phyloP scores from a whole-genome alignment of 2,113 vertebrate species.

The Eonycteris spelaea region DNA sequence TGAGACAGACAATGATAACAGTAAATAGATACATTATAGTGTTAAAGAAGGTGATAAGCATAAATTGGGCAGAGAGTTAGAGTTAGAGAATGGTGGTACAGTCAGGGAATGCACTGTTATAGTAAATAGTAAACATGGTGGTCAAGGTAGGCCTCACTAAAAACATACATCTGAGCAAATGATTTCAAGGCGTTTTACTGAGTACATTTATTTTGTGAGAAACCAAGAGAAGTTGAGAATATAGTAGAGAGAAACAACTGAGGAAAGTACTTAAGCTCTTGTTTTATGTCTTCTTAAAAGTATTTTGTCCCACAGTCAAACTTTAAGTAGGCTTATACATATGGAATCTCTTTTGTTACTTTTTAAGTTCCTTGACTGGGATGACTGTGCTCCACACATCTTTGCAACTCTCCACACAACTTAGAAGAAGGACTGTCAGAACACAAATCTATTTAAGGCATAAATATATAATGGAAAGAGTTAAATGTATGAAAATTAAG shows the following conservation, averaged over 20 bases:
- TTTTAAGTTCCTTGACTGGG: background rate
- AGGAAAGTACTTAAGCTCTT: background rate
- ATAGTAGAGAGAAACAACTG: background rate
- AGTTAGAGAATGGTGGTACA: background rate
- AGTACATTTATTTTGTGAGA: background rate
- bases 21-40: background rate
- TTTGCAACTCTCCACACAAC: background rate
- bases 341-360: background rate
- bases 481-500: background rate
- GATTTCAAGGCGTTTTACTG: background rate
- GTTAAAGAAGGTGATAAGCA: background rate
- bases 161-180: background rate
- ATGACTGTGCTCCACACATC: background rate
- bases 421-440: background rate
- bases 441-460: background rate
- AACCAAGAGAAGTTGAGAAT: background rate
- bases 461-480: background rate
- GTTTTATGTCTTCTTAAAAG: background rate
- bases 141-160: background rate
- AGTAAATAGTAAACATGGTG: background rate
- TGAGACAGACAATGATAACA: background rate
- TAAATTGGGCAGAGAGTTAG: background rate
- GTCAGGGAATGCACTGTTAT: fast-evolving
- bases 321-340: background rate
- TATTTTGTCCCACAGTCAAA: too few relatives aligned